Base-by-base conservation (phyloP, 2,113 vertebrate species). In the Chauna torquata region DNA sequence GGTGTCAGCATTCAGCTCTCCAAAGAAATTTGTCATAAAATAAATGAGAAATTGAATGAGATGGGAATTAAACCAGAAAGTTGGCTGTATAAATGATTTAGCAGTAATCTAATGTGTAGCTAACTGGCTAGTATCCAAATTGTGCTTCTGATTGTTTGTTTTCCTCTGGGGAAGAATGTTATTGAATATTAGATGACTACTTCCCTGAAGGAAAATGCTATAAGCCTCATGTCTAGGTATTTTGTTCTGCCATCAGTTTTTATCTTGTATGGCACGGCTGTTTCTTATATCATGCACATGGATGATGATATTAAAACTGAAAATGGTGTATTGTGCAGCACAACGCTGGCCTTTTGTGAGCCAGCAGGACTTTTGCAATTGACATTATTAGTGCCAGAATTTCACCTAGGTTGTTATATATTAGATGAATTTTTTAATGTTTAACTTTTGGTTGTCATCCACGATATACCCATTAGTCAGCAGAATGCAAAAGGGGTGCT, bases 71-170 rank as follows among this genome's bases (percentile, higher is more conserved):
- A 94, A 97, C 61, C 32, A 89, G 91, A 66, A 91, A 94, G 91
- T 72, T 95, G 77, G 6, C 81, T 82, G 69, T 94, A 52, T 72
- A 91, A 84, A 94, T 94, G 90, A 91, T 94, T 94, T 94, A 91
- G 77, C 66, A 75, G 80, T 95, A 97, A 92, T 96, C 83, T 91
- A 94, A 95, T 79, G 80, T 76, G 72, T 87, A 86, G 82, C 91
- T 96, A 86, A 92, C 79, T 95, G 95, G 88, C 91, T 94, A 27
- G 55, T 84, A 92, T 95, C 91, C 95, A 95, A 89, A 94, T 64
- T 86, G 40, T 84, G 65, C 65, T 92, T 79, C 45, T 78, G 93
- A 88, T 95, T 92, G 72, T 86, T 95, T 95, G 47, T 88, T 95
- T 96, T 92, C 72, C 69, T 91, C 74, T 54, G 40, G 59, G 81